These are phyloP conservation scores for Scleropages formosus DNA, from an alignment of 2,797 vertebrate genomes.

Conservation along the genomic window DNA sequence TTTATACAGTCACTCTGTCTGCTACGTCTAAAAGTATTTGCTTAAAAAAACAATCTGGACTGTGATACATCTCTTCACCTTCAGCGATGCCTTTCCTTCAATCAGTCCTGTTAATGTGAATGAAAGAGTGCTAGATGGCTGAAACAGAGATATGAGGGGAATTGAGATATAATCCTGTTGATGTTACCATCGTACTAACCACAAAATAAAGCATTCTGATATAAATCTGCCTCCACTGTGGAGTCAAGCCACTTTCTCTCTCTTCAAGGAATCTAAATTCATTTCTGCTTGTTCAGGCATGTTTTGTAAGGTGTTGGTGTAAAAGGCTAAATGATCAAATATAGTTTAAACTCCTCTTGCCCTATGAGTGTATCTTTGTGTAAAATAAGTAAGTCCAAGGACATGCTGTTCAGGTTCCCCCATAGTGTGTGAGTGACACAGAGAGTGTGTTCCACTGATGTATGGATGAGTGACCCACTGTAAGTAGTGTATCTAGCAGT, in stretches of 20 bases:
- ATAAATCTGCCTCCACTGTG: neutral
- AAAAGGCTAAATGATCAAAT: too few relatives aligned
- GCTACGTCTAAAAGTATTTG: neutral
- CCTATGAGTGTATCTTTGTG: too few relatives aligned
- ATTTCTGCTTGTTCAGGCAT: neutral
- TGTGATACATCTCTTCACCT: conserved; percentile 1
- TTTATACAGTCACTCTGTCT: neutral
- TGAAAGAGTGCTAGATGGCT: too few relatives aligned
- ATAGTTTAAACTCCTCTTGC: too few relatives aligned
- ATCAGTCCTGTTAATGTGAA: too few relatives aligned
- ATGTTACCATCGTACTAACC: too few relatives aligned
- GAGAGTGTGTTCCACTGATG: too few relatives aligned
- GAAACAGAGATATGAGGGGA: neutral
- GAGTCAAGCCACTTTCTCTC: neutral
- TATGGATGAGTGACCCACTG: too few relatives aligned
- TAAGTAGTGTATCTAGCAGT: too few relatives aligned
- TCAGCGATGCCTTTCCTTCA: conserved; percentile 14
- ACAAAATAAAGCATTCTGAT: neutral
- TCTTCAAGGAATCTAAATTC: neutral
- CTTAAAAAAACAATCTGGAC: conserved; percentile 6
- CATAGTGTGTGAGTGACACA: too few relatives aligned
- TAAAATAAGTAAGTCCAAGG: too few relatives aligned
- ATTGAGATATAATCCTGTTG: neutral
- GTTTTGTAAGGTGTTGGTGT: neutral
- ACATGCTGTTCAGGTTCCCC: too few relatives aligned